Percentiles rank a stretch among this genome's conserved stretches.
Evolutionary conservation across 2,797 vertebrate species (phyloP).

Genomic region (Acanthurus leucopareius): DNA sequence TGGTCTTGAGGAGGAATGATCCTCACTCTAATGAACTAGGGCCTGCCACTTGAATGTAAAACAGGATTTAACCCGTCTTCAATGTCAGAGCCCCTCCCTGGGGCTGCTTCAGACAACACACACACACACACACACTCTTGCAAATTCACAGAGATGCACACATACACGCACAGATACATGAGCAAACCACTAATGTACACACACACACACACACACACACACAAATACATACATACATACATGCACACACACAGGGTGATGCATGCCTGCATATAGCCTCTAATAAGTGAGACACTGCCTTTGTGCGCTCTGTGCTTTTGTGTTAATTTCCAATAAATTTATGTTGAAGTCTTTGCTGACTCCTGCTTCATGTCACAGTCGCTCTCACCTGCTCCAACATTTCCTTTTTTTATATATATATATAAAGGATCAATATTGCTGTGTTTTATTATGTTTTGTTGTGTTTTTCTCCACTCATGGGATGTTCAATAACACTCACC

Average conservation of each 20-base stretch:
- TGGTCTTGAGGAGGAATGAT: slow-evolving; percentile 91
- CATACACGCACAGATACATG: slow-evolving; percentile 25
- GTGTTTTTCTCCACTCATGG: slow-evolving; percentile 25
- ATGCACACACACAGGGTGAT: slow-evolving; percentile 6
- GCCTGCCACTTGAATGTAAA: slow-evolving; percentile 91
- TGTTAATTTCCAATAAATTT: slow-evolving; percentile 73
- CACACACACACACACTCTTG: slow-evolving; percentile 45
- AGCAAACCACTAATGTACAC: slow-evolving; percentile 30
- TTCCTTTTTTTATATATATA: slow-evolving; percentile 15
- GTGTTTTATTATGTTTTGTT: slow-evolving; percentile 15
- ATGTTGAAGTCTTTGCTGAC: slow-evolving; percentile 45
- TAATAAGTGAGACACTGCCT: slow-evolving; percentile 56
- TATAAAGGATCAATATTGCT: slow-evolving; percentile 42
- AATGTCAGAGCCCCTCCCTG: slow-evolving; percentile 90
- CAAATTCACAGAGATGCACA: slow-evolving; percentile 41
- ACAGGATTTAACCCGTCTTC: slow-evolving; percentile 91
- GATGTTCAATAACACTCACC: neutral
- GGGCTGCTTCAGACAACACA: slow-evolving; percentile 88
- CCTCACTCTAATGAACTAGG: slow-evolving; percentile 91
- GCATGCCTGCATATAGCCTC: slow-evolving; percentile 47
- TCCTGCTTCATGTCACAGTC: slow-evolving; percentile 27
- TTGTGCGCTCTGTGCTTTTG: slow-evolving; percentile 56
- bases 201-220: slow-evolving; percentile 37
- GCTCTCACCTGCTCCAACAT: slow-evolving; percentile 30
- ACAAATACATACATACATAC: slow-evolving; percentile 17